These are phyloP conservation scores for Eonycteris spelaea DNA, from an alignment of 2,113 vertebrate genomes.

Conservation along the genomic window DNA sequence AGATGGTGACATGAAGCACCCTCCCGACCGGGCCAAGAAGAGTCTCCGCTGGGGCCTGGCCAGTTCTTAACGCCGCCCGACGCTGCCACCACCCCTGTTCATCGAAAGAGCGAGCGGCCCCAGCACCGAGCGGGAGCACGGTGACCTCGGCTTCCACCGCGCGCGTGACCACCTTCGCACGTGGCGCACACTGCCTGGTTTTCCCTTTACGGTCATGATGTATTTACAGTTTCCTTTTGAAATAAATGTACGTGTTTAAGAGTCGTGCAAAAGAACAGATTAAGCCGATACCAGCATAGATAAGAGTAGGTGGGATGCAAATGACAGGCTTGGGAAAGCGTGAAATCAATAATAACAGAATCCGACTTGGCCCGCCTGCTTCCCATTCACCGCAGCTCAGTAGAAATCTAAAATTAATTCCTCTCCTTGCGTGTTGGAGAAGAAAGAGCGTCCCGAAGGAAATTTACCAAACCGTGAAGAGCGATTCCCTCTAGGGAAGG, in stretches of 20 bases:
- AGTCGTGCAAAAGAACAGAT: not conserved
- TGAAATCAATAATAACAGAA: not conserved
- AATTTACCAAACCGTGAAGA: not conserved
- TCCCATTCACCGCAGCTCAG: not conserved
- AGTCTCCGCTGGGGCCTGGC: accelerated
- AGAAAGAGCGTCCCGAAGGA: not conserved
- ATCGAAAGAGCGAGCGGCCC: accelerated
- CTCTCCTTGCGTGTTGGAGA: not conserved
- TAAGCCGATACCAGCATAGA: not conserved
- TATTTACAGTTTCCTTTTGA: not conserved
- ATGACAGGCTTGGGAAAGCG: not conserved
- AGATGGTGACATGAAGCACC: not conserved
- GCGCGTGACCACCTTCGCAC: not conserved
- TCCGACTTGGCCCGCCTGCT: not conserved
- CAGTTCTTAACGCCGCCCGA: accelerated
- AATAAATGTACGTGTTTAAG: not conserved
- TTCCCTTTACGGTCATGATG: not conserved
- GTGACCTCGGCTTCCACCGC: not conserved
- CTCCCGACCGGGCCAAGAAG: not conserved
- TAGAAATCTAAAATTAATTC: not conserved
- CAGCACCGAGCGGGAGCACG: not conserved
- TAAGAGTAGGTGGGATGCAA: not conserved
- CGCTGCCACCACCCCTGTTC: not conserved
- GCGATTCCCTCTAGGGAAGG: not conserved
- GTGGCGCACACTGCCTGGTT: not conserved